Evolutionary conservation across 2,888 invertebrate genomes (phyloP).

Genomic region (Sisyra terminalis): DNA sequence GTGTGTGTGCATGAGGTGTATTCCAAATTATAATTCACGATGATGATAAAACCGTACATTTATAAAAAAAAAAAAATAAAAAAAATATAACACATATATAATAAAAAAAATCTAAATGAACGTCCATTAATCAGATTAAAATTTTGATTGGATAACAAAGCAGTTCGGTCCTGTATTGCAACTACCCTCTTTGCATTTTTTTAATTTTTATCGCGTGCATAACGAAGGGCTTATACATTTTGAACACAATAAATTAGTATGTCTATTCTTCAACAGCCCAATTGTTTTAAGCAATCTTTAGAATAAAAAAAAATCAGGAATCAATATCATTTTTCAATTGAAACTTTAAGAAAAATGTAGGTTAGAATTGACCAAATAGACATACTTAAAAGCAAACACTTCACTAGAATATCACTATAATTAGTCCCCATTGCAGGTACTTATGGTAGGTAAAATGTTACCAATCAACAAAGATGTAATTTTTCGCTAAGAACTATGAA

Average conservation of each 20-base stretch:
- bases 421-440: too few species aligned
- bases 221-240: neutral
- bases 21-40: slow-evolving; percentile 7
- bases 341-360: too few species aligned
- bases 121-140: slow-evolving; percentile 9
- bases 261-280: neutral
- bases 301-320: too few species aligned
- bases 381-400: too few species aligned
- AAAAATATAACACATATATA: neutral
- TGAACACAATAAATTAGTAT: neutral
- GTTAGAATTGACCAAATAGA: too few species aligned
- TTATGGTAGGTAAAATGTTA: too few species aligned
- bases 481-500: too few species aligned
- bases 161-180: slow-evolving; percentile 1
- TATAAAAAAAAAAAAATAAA: slow-evolving; percentile 5
- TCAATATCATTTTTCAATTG: too few species aligned
- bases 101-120: slow-evolving; percentile 7
- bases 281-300: too few species aligned
- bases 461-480: too few species aligned
- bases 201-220: neutral
- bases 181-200: neutral
- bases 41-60: slow-evolving; percentile 6
- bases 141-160: slow-evolving; percentile 9
- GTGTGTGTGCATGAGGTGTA: too few species aligned
- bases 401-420: too few species aligned